Evolutionary conservation across 2,888 invertebrate species (phyloP).

Genomic region (Chalcosyrphus nemorum): DNA sequence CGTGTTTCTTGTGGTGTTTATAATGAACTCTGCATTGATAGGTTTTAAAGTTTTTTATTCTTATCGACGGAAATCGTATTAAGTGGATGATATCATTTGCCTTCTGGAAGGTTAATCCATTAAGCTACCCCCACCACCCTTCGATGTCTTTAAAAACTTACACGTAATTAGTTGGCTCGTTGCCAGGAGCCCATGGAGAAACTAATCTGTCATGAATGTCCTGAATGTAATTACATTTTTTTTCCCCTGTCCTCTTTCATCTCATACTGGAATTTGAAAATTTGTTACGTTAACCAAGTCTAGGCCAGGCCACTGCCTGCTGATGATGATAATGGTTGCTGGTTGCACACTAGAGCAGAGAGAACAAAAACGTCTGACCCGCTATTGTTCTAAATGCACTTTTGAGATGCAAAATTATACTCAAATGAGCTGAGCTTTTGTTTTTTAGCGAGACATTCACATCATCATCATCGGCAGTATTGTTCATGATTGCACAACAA

Average conservation of each 20-base stretch:
- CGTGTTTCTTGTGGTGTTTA: constrained; percentile 1
- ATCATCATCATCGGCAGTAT: constrained; percentile 12
- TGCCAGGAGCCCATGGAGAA: constrained; percentile 10
- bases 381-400: constrained; percentile 59
- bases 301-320: not conserved
- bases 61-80: not conserved
- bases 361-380: constrained; percentile 41
- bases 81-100: not conserved
- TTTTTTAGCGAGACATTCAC: constrained; percentile 26
- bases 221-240: not conserved
- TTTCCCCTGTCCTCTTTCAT: not conserved
- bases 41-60: not conserved
- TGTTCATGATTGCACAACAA: constrained; percentile 50
- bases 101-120: not conserved
- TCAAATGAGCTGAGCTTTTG: constrained; percentile 48
- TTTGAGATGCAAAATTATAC: constrained; percentile 54
- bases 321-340: not conserved
- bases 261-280: not conserved
- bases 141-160: not conserved
- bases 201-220: constrained; percentile 18
- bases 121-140: not conserved
- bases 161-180: constrained; percentile 30
- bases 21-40: not conserved
- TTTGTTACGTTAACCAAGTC: constrained; percentile 24
- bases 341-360: not conserved